These are phyloP conservation scores for Papilio polyxenes DNA, from an alignment of 1,140 invertebrate species.

Conservation along the genomic window DNA sequence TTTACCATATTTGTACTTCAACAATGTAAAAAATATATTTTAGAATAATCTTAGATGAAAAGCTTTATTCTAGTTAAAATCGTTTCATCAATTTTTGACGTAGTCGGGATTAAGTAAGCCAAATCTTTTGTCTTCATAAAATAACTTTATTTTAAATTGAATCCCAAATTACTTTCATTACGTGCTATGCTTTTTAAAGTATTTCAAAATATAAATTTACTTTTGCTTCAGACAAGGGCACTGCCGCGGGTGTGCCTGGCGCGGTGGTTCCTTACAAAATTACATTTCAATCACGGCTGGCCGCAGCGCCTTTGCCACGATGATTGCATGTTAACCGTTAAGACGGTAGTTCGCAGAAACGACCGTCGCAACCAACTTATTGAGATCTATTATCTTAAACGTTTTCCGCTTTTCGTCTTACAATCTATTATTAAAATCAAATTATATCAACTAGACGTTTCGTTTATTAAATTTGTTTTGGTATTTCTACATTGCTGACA, in stretches of 20 bases:
- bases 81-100: background rate
- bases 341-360: constrained; percentile 64
- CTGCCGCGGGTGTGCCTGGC: constrained; percentile 45
- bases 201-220: background rate
- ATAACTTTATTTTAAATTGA: background rate
- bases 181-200: background rate
- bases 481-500: background rate
- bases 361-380: constrained; percentile 44
- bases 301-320: constrained; percentile 33
- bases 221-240: constrained; percentile 27
- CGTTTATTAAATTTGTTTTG: background rate
- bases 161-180: background rate
- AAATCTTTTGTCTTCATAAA: background rate
- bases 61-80: background rate
- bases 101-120: background rate
- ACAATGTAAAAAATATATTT: background rate
- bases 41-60: background rate
- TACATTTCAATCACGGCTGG: constrained; percentile 58
- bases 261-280: constrained; percentile 53
- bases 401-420: constrained; percentile 46
- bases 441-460: background rate
- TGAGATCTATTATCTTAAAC: constrained; percentile 61
- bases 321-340: constrained; percentile 65
- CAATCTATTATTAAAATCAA: constrained; percentile 3
- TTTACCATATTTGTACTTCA: background rate